phyloP scores from a whole-genome alignment of 1,140 invertebrate species.

The Bombus huntii region DNA sequence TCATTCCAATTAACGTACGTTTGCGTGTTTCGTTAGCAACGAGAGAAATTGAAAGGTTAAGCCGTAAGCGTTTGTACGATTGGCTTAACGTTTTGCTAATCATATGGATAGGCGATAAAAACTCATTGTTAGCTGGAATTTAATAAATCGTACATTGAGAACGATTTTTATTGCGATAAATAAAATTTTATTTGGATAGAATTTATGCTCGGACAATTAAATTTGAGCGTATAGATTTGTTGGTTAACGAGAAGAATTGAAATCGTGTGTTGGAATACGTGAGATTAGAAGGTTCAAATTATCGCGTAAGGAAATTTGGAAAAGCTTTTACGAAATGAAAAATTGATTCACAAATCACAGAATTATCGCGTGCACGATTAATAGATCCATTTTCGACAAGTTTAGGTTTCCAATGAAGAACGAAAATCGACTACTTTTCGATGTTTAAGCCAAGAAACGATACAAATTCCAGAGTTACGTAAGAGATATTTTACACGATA shows the following conservation, averaged over 20 bases:
- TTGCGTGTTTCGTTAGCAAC: too few species aligned
- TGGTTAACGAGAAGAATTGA: too few species aligned
- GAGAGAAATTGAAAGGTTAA: too few species aligned
- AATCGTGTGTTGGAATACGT: too few species aligned
- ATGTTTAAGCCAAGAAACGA: not conserved
- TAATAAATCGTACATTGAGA: not conserved
- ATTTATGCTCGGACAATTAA: too few species aligned
- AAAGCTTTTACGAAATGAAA: not conserved
- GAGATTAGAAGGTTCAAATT: too few species aligned
- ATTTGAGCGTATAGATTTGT: too few species aligned
- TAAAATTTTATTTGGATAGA: not conserved
- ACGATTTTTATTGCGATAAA: not conserved
- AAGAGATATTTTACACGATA: not conserved
- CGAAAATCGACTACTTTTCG: too few species aligned
- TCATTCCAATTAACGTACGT: not conserved
- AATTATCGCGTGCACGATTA: not conserved
- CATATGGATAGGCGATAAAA: not conserved
- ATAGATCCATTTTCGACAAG: not conserved
- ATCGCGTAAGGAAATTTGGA: not conserved
- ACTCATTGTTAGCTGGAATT: not conserved
- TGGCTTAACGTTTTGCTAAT: too few species aligned
- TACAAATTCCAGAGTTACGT: not conserved
- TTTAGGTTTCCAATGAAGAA: not conserved
- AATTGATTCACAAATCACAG: too few species aligned
- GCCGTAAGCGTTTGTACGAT: too few species aligned